Conservation (phyloP, 2,113 vertebrate species). For the Chloebia gouldiae region DNA sequence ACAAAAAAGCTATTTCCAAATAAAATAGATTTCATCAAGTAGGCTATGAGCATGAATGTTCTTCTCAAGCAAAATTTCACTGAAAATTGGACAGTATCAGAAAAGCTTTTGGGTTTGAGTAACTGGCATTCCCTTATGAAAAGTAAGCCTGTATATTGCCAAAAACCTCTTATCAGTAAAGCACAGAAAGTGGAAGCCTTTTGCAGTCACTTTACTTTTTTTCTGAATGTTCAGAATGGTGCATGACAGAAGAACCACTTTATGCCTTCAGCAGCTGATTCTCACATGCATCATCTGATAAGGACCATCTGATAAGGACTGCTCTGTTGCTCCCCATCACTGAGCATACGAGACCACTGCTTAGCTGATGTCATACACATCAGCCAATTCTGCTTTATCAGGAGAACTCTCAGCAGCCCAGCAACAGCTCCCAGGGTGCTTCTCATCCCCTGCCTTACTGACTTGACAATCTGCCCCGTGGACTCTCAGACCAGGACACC, state of each 20-base stretch:
- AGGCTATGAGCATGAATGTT: neutral
- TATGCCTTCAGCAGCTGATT: neutral
- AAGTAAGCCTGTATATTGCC: neutral
- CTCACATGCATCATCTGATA: neutral
- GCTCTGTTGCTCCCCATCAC: neutral
- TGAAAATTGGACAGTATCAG: neutral
- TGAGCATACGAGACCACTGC: neutral
- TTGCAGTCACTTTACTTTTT: neutral
- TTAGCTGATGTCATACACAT: neutral
- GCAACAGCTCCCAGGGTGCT: neutral
- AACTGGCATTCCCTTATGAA: neutral
- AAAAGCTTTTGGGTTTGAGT: neutral
- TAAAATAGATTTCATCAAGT: neutral
- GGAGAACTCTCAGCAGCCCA: neutral
- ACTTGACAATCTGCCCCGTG: neutral
- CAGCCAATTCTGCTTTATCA: neutral
- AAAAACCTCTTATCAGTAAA: neutral
- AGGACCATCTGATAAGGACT: conserved; percentile 11
- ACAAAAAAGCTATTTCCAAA: neutral
- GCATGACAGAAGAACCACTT: neutral
- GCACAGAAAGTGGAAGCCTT: neutral
- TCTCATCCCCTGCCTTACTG: neutral
- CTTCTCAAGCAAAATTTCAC: neutral
- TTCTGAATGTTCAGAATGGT: neutral
- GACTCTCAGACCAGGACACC: neutral